These are phyloP conservation scores for Penaeus japonicus DNA, from an alignment of 1,140 invertebrate genomes.

Conservation along the genomic window DNA sequence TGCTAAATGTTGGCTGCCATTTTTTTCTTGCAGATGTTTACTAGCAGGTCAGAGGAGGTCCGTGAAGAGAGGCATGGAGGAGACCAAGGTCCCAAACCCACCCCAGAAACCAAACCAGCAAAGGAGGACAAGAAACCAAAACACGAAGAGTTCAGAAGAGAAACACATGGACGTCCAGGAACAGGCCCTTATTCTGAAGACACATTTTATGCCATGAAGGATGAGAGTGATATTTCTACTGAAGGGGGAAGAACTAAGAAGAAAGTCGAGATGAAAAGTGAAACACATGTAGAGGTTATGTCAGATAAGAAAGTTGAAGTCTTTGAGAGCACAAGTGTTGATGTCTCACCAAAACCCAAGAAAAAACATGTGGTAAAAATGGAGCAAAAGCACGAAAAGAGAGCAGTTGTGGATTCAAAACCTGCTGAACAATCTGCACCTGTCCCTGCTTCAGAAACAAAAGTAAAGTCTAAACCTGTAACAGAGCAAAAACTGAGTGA, in stretches of 20 bases:
- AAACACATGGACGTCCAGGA: slow-evolving; percentile 38
- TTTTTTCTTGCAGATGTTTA: slow-evolving; percentile 55
- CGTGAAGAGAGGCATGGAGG: slow-evolving; percentile 38
- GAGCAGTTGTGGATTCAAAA: neutral
- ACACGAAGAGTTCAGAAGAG: slow-evolving; percentile 48
- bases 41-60: slow-evolving; percentile 52
- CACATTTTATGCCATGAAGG: slow-evolving; percentile 57
- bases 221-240: slow-evolving; percentile 54
- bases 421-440: neutral
- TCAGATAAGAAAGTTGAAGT: slow-evolving; percentile 58
- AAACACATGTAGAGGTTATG: slow-evolving; percentile 55
- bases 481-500: too few species aligned
- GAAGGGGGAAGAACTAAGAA: slow-evolving; percentile 43
- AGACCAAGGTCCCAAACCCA: slow-evolving; percentile 29
- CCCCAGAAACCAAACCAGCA: slow-evolving; percentile 15
- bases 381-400: slow-evolving; percentile 28
- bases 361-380: slow-evolving; percentile 26
- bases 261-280: slow-evolving; percentile 55
- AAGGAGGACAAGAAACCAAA: slow-evolving; percentile 50
- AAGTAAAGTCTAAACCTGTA: neutral
- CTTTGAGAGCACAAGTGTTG: slow-evolving; percentile 35
- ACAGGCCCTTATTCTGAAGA: slow-evolving; percentile 55
- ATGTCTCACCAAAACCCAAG: slow-evolving; percentile 38
- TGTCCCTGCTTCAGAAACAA: neutral
- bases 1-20: neutral